These are phyloP conservation scores for Falcunculus frontatus DNA, from an alignment of 2,113 vertebrate species.

Conservation along the genomic window DNA sequence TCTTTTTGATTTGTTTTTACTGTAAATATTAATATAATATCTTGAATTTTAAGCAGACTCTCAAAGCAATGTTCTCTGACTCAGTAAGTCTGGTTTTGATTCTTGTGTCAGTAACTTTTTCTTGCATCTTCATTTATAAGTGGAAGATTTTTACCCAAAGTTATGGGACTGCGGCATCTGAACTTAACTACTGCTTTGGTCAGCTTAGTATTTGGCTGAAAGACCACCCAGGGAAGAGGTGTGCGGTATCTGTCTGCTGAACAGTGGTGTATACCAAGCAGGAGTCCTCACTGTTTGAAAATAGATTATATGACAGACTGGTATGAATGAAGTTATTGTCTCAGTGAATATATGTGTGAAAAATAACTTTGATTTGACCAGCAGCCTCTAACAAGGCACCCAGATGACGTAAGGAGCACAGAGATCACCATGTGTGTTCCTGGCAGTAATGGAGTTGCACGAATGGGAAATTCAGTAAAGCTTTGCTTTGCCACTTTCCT, in stretches of 20 bases:
- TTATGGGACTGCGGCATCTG: not conserved
- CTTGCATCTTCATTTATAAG: not conserved
- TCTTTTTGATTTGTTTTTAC: not conserved
- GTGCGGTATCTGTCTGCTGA: not conserved
- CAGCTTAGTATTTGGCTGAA: not conserved
- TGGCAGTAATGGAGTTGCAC: accelerated
- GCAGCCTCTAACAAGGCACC: not conserved
- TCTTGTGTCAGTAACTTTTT: not conserved
- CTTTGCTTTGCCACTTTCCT: not conserved
- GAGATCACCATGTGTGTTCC: accelerated
- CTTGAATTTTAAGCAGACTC: not conserved
- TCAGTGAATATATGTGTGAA: not conserved
- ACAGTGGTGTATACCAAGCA: not conserved
- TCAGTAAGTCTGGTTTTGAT: not conserved
- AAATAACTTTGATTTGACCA: not conserved
- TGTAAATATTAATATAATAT: not conserved
- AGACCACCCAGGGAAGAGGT: not conserved
- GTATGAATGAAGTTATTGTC: not conserved
- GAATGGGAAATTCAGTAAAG: not conserved
- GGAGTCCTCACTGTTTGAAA: not conserved
- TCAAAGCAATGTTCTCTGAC: not conserved
- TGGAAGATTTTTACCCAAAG: not conserved
- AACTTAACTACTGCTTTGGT: not conserved
- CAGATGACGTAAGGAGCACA: not conserved
- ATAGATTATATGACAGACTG: not conserved